Base-by-base conservation (phyloP, 2,113 vertebrate species). In the Dissostichus mawsoni region DNA sequence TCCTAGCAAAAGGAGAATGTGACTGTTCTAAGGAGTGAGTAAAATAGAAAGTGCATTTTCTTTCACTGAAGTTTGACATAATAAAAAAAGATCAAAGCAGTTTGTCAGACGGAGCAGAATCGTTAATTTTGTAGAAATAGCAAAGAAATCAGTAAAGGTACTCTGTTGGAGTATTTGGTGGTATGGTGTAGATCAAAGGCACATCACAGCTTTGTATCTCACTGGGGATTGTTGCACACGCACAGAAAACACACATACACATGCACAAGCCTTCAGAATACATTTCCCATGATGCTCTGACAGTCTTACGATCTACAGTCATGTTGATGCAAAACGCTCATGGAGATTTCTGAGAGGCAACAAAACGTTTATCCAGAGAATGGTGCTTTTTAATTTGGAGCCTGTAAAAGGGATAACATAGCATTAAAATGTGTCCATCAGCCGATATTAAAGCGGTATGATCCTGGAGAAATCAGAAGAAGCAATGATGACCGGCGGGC, bases 391-490 rank as follows among this genome's bases (percentile, higher is more conserved):
- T 81, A 82, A 88, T 86, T 33, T 82, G 95, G 89, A 96, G 95
- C 95, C 95, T 96, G 94, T 95, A 95, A 96, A 96, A 96, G 95
- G 95, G 96, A 96, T 80, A 97, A 96, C 95, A 96, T 95, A 97
- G 96, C 94, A 94, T 93, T 96, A 95, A 93, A 96, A 96, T 92
- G 93, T 96, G 94, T 94, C 95, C 95, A 94, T 95, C 96, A 96
- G 88, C 94, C 93, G 97, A 98, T 98, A 98, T 97, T 98, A 95
- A 97, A 94, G 96, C 96, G 95, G 96, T 94, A 95, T 94, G 94
- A 96, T 94, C 95, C 92, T 91, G 93, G 94, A 96, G 95, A 96
- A 96, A 95, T 96, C 95, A 97, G 96, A 85, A 90, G 94, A 96
- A 97, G 95, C 96, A 81, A 90, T 92, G 94, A 82, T 95, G 94